Conservation (phyloP, 2,888 invertebrate genomes). For the Nomada flava region DNA sequence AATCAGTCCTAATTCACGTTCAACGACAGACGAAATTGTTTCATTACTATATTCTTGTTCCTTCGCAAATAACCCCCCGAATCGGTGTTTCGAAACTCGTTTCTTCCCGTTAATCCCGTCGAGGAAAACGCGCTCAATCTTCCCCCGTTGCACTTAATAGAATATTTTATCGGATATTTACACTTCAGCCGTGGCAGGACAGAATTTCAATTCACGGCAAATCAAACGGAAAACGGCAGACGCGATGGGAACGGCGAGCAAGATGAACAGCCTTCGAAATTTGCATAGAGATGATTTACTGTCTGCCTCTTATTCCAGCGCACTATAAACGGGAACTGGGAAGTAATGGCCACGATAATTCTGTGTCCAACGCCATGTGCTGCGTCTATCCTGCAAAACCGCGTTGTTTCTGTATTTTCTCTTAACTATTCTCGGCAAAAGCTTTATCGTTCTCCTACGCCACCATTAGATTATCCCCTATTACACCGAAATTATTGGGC, state of each 20-base stretch:
- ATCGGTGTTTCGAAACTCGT: not conserved
- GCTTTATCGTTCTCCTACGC: not conserved
- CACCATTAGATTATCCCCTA: not conserved
- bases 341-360: slow-evolving; percentile 48
- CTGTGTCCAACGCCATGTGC: slow-evolving; percentile 14
- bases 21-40: not conserved
- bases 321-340: slow-evolving; percentile 34
- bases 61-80: too few relatives aligned
- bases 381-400: not conserved
- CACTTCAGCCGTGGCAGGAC: slow-evolving; percentile 18
- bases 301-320: slow-evolving; percentile 16
- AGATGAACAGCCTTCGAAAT: slow-evolving; percentile 42
- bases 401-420: not conserved
- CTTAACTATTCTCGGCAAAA: not conserved
- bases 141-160: slow-evolving; percentile 29
- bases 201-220: slow-evolving; percentile 28
- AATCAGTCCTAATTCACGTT: not conserved
- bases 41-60: not conserved
- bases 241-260: slow-evolving; percentile 6
- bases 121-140: slow-evolving; percentile 16
- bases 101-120: not conserved
- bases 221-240: not conserved
- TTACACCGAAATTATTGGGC: not conserved
- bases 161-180: slow-evolving; percentile 39
- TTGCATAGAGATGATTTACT: slow-evolving; percentile 53